Percentiles rank a stretch among this genome's conserved stretches.
Evolutionary conservation across 2,888 invertebrate species (phyloP).

Genomic region (Plemyria rubiginata): DNA sequence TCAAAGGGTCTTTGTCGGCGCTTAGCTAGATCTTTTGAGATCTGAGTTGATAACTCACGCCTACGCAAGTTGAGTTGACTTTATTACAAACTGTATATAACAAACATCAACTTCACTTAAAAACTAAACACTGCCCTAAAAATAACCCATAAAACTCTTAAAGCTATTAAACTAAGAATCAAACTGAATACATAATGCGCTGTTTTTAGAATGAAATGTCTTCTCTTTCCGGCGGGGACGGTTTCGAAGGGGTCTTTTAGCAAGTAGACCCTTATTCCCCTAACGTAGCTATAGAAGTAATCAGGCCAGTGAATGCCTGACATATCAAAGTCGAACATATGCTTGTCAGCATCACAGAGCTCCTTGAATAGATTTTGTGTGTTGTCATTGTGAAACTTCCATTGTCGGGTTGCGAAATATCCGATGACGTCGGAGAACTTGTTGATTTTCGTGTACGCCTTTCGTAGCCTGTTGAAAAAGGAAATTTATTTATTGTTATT

Average conservation of each 20-base stretch:
- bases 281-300: slow-evolving; percentile 88
- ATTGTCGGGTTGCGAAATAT: slow-evolving; percentile 90
- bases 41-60: too few relatives aligned
- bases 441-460: slow-evolving; percentile 89
- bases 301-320: slow-evolving; percentile 87
- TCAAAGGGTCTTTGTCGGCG: too few relatives aligned
- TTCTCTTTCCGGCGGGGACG: slow-evolving; percentile 84
- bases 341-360: slow-evolving; percentile 83
- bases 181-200: slow-evolving; percentile 56
- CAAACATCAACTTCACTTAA: slow-evolving; percentile 8
- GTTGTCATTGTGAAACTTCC: slow-evolving; percentile 88
- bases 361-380: slow-evolving; percentile 80
- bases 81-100: neutral
- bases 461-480: slow-evolving; percentile 85
- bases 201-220: slow-evolving; percentile 51
- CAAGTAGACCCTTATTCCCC: slow-evolving; percentile 89
- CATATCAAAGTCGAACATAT: slow-evolving; percentile 88
- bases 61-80: neutral
- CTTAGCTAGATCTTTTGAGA: too few relatives aligned
- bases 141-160: slow-evolving; percentile 54
- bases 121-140: slow-evolving; percentile 41
- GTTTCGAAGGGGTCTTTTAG: slow-evolving; percentile 90
- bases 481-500: too few relatives aligned
- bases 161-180: slow-evolving; percentile 45
- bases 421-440: slow-evolving; percentile 88